These are phyloP conservation scores for Baronia brevicornis DNA, from an alignment of 2,888 invertebrate species.

Conservation along the genomic window DNA sequence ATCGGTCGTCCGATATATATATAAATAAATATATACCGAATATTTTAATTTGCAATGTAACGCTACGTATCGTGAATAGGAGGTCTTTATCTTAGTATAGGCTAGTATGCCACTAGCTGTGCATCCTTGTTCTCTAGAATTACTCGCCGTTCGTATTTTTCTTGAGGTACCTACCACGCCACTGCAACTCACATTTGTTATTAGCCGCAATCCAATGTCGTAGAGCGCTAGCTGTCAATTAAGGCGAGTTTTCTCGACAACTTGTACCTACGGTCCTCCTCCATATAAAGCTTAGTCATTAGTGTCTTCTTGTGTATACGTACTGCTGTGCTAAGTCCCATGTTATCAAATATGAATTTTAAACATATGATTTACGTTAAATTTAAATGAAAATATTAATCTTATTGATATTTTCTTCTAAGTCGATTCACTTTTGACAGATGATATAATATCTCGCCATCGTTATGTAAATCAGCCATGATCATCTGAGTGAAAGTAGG, in stretches of 20 bases:
- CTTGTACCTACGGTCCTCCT: not conserved
- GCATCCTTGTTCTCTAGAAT: constrained; percentile 13
- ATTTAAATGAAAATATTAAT: too few relatives aligned
- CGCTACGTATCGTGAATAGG: constrained; percentile 2
- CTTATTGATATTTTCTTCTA: too few relatives aligned
- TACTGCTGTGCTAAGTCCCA: too few relatives aligned
- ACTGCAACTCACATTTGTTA: constrained; percentile 2
- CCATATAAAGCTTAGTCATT: not conserved
- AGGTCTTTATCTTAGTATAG: constrained; percentile 13
- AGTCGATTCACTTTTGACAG: too few relatives aligned
- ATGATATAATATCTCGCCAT: too few relatives aligned
- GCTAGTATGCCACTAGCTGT: constrained; percentile 14
- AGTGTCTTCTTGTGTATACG: not conserved
- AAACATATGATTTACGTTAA: too few relatives aligned
- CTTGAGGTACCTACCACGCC: constrained; percentile 7
- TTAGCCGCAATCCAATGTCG: constrained; percentile 8
- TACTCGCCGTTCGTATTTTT: constrained; percentile 4
- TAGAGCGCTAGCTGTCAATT: constrained; percentile 5
- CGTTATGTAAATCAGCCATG: too few relatives aligned
- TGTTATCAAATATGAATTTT: too few relatives aligned
- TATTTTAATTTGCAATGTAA: too few relatives aligned
- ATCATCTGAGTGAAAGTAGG: too few relatives aligned
- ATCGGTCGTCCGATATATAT: too few relatives aligned
- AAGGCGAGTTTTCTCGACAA: not conserved
- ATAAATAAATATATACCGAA: too few relatives aligned